Conservation (phyloP, 2,888 invertebrate species). For the Melipona beecheii region DNA sequence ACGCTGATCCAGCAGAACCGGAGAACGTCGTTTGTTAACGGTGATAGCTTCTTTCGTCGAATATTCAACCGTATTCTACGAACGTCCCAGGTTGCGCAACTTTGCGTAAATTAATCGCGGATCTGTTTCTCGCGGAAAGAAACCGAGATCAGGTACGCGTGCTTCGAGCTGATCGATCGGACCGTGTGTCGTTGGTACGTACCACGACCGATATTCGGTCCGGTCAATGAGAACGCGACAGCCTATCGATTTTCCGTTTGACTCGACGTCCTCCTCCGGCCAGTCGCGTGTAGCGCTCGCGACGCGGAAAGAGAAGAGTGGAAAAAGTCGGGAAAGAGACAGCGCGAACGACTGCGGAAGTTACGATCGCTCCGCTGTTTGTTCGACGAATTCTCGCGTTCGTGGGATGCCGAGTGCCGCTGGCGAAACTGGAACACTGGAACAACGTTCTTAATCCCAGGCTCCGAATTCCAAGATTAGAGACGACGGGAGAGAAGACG, state of each 20-base stretch:
- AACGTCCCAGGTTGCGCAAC: background rate
- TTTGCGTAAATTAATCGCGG: background rate
- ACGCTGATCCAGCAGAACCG: background rate
- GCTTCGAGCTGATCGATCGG: background rate
- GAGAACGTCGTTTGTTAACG: background rate
- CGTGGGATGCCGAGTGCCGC: too few relatives aligned
- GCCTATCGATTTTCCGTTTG: slow-evolving; percentile 66
- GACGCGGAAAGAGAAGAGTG: slow-evolving; percentile 14
- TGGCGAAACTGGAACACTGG: background rate
- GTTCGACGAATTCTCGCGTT: background rate
- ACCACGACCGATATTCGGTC: slow-evolving; percentile 1
- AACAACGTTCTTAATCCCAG: background rate
- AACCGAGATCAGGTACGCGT: background rate
- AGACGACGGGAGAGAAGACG: background rate
- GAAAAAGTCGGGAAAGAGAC: slow-evolving; percentile 27
- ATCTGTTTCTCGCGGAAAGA: background rate
- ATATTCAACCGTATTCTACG: background rate
- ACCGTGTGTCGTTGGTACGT: background rate
- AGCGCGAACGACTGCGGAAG: slow-evolving; percentile 27
- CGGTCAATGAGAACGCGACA: slow-evolving; percentile 6
- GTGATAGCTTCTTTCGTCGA: background rate
- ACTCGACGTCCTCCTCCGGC: slow-evolving; percentile 53
- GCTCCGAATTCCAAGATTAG: background rate
- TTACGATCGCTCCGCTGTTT: background rate
- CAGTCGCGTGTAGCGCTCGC: slow-evolving; percentile 62